Evolutionary conservation across 2,113 vertebrate species (phyloP).

Genomic region (Coptodon rendalli): DNA sequence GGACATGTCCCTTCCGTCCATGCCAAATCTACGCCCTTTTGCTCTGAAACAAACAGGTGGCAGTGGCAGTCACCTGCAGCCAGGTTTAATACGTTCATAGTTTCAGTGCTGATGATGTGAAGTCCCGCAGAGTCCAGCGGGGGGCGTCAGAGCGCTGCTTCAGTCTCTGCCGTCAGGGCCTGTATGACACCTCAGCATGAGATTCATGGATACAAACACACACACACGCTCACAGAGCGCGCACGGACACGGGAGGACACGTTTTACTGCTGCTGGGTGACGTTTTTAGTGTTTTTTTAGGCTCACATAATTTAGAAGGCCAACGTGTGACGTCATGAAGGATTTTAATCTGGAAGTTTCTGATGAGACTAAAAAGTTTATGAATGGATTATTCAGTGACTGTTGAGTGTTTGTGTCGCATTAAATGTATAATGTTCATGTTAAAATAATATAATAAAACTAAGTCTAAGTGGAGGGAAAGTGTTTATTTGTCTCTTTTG

Average conservation of each 20-base stretch:
- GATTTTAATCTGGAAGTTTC: background rate
- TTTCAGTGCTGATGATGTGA: background rate
- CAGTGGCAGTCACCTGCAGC: background rate
- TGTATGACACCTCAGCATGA: rapidly evolving
- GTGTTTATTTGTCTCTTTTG: background rate
- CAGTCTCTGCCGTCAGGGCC: background rate
- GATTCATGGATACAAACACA: background rate
- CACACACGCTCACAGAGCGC: background rate
- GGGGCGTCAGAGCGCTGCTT: background rate
- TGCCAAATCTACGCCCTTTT: background rate
- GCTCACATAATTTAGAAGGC: rapidly evolving
- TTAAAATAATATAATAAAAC: background rate
- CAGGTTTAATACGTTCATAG: background rate
- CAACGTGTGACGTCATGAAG: background rate
- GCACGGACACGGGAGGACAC: background rate
- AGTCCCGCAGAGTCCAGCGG: background rate
- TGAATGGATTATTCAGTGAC: background rate
- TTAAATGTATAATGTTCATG: background rate
- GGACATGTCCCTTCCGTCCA: too few relatives aligned
- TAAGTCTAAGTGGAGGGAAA: background rate
- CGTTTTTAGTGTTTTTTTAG: rapidly evolving
- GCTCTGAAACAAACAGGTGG: background rate
- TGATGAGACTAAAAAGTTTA: background rate
- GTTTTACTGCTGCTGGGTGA: rapidly evolving
- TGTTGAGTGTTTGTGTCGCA: background rate